Evolutionary conservation across 2,888 invertebrate species (phyloP).

Genomic region (Nebria brevicollis): DNA sequence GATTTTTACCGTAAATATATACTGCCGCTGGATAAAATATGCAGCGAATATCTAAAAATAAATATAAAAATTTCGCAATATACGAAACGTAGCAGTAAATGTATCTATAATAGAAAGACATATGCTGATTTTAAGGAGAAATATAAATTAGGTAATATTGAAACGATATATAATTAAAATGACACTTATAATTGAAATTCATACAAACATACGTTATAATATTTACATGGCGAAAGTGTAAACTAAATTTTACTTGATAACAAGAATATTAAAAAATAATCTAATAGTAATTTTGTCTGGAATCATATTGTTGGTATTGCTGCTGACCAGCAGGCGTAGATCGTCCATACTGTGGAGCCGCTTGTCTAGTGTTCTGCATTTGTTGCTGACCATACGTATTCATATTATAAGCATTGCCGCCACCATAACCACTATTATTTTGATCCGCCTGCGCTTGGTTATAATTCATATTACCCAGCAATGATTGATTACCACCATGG

Average conservation of each 20-base stretch:
- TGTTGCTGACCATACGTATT: conserved; percentile 25
- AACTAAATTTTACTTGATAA: background rate
- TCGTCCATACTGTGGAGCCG: background rate
- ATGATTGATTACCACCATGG: conserved; percentile 9
- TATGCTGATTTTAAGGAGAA: background rate
- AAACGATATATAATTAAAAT: background rate
- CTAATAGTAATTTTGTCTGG: conserved; percentile 25
- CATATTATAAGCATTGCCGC: background rate
- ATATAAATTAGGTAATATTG: background rate
- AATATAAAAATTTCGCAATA: too few relatives aligned
- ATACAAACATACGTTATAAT: background rate
- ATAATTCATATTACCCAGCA: background rate
- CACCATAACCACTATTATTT: conserved; percentile 21
- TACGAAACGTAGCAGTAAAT: too few relatives aligned
- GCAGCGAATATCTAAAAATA: too few relatives aligned
- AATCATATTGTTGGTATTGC: conserved; percentile 22
- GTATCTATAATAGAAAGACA: too few relatives aligned
- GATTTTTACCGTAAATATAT: too few relatives aligned
- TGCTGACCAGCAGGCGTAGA: background rate
- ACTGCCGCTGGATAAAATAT: too few relatives aligned
- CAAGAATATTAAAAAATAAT: background rate
- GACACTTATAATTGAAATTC: background rate
- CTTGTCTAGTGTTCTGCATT: conserved; percentile 11
- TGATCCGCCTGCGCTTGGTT: conserved; percentile 5
- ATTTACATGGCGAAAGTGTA: background rate